Conservation (phyloP, 2,797 vertebrate genomes). For the Poecile montanus region DNA sequence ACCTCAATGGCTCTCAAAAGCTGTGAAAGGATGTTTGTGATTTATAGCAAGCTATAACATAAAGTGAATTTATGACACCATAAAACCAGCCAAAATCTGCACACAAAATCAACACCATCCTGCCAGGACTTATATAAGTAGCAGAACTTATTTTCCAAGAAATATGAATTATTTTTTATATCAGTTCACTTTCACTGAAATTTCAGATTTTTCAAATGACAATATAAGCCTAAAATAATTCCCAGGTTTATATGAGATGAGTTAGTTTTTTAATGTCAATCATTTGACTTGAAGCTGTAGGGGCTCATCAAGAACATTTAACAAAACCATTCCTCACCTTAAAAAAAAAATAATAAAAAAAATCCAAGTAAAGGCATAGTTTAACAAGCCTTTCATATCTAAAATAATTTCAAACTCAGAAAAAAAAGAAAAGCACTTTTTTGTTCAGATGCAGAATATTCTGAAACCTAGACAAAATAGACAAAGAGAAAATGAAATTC, state of each 20-base stretch:
- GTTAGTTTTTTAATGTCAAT: not conserved
- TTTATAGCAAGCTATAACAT: slow-evolving; percentile 22
- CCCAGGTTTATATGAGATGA: not conserved
- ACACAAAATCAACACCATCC: not conserved
- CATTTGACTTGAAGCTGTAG: not conserved
- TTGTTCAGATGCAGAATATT: not conserved
- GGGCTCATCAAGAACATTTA: not conserved
- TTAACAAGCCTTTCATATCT: not conserved
- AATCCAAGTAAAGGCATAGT: not conserved
- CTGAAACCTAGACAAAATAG: not conserved
- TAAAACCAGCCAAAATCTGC: slow-evolving; percentile 26
- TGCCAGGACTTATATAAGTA: not conserved
- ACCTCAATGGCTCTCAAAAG: not conserved
- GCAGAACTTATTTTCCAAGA: slow-evolving; percentile 19
- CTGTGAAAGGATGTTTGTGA: slow-evolving; percentile 8
- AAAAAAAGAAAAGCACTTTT: not conserved
- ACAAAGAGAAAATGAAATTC: not conserved
- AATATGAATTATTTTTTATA: not conserved
- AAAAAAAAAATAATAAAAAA: not conserved
- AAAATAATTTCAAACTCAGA: not conserved
- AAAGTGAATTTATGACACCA: slow-evolving; percentile 34
- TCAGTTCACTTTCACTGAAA: not conserved
- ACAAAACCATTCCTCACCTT: not conserved
- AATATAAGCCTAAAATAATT: not conserved
- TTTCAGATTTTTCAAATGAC: not conserved